Percentiles rank a stretch among this genome's conserved stretches.
Evolutionary conservation across 2,888 invertebrate genomes (phyloP).

Genomic region (Parnassius orleans): DNA sequence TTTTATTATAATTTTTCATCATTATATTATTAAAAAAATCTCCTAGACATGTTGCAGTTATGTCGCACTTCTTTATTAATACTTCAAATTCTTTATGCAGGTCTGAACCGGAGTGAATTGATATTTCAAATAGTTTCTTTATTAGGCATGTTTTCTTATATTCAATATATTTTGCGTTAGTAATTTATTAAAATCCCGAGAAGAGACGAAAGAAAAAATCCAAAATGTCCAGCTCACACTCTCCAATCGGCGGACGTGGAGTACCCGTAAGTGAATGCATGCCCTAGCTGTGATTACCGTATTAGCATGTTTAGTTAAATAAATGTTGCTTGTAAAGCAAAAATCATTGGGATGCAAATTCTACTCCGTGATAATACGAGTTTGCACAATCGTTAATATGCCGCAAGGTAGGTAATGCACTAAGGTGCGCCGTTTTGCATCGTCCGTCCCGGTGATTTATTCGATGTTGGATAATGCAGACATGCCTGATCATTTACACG

Average conservation of each 20-base stretch:
- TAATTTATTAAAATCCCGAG: neutral
- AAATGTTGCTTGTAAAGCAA: neutral
- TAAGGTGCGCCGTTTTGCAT: neutral
- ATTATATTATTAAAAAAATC: too few species aligned
- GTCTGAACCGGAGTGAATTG: constrained; percentile 8
- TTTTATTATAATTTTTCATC: too few species aligned
- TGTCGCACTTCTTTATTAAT: neutral
- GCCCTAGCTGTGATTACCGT: constrained; percentile 1
- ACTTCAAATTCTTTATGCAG: constrained; percentile 8
- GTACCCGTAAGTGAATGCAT: constrained; percentile 41
- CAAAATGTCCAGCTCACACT: constrained; percentile 36
- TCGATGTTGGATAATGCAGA: neutral
- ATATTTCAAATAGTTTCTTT: neutral
- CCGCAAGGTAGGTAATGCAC: neutral
- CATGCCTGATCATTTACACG: neutral
- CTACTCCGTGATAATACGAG: neutral
- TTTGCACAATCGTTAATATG: neutral
- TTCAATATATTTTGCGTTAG: neutral
- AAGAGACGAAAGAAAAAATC: constrained; percentile 1
- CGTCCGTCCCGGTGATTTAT: neutral
- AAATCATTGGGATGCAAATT: neutral
- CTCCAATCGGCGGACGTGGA: constrained; percentile 42
- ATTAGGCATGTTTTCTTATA: too few species aligned
- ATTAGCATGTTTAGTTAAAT: neutral
- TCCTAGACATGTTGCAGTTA: too few species aligned